Evolutionary conservation across 2,113 vertebrate species (phyloP).

Genomic region (Petrocephalus zakoni): DNA sequence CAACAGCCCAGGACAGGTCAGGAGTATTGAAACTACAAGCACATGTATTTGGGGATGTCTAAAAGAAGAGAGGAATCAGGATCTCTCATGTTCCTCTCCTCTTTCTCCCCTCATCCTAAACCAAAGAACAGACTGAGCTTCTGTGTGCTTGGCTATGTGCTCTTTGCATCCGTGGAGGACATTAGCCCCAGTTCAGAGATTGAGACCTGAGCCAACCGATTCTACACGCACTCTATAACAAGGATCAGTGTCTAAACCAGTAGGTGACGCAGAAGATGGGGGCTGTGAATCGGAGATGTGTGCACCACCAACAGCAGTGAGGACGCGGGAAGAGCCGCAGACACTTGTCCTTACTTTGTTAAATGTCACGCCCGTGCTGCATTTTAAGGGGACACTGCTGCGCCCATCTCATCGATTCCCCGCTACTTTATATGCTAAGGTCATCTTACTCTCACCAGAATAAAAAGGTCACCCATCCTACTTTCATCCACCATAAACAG

Average conservation of each 20-base stretch:
- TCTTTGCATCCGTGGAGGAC: conserved; percentile 34
- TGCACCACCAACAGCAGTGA: neutral
- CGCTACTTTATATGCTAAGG: neutral
- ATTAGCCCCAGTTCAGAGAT: conserved; percentile 37
- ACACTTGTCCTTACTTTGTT: neutral
- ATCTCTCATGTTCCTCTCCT: neutral
- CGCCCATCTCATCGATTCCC: neutral
- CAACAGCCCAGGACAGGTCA: neutral
- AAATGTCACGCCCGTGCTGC: neutral
- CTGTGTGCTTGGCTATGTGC: conserved; percentile 36
- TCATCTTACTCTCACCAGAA: neutral
- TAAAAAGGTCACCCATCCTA: neutral
- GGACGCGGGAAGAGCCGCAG: neutral
- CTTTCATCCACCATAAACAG: neutral
- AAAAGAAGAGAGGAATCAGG: neutral
- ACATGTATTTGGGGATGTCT: neutral
- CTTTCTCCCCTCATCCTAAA: conserved; percentile 32
- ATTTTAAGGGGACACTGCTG: neutral
- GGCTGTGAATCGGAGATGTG: conserved; percentile 38
- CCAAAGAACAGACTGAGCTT: conserved; percentile 35
- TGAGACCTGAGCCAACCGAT: conserved; percentile 42
- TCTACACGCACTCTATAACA: conserved; percentile 54
- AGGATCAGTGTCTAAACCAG: conserved; percentile 48
- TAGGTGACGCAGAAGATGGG: conserved; percentile 22
- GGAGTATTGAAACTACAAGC: neutral